Evolutionary conservation across 2,113 vertebrate genomes (phyloP), one percentile per base, ranked within the genome.

Genomic region (Scophthalmus maximus): DNA sequence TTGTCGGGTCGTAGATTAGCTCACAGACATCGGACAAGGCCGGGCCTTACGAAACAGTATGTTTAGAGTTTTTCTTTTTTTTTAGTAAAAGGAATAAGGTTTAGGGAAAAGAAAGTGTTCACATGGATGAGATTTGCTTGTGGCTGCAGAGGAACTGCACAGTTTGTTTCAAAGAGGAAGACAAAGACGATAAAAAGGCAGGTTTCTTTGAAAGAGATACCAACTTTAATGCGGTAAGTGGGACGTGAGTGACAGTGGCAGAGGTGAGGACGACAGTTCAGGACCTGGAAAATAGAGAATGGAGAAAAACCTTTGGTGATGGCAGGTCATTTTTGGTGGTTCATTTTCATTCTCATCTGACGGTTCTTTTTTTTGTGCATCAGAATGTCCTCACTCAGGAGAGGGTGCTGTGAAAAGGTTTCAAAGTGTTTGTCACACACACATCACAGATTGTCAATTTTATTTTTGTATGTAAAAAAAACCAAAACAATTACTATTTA

Each of bases 401-500:
- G 56, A 68, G 66, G 76, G 72, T 78, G 79, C 69, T 77, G 85
- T 84, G 76, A 73, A 73, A n/a, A 42, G 26, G 74, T 76, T 86
- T 84, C 61, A 30, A 51, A 50, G 63, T 68, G 40, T 75, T 68
- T 38, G 49, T 73, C 76, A 60, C 79, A 83, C 78, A 81, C 57
- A 59, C 69, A 27, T 69, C 82, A 84, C 90, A 80, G 51, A 87
- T 73, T 72, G 56, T 65, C 73, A 65, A 42, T 68, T 89, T 88
- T 90, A 88, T 91, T 90, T 90, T 88, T 91, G 73, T 91, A 91
- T 88, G 59, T 56, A 68, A 78, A 68, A 25, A 78, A 71, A 82
- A 63, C 50, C 4, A 32, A 32, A 32, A 32, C 4, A 4, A n/a
- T 12, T 10, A 68, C 7, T 67, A 78, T 76, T 75, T 62, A 63